phyloP scores from a whole-genome alignment of 2,888 invertebrate genomes.

The Merodon equestris region DNA sequence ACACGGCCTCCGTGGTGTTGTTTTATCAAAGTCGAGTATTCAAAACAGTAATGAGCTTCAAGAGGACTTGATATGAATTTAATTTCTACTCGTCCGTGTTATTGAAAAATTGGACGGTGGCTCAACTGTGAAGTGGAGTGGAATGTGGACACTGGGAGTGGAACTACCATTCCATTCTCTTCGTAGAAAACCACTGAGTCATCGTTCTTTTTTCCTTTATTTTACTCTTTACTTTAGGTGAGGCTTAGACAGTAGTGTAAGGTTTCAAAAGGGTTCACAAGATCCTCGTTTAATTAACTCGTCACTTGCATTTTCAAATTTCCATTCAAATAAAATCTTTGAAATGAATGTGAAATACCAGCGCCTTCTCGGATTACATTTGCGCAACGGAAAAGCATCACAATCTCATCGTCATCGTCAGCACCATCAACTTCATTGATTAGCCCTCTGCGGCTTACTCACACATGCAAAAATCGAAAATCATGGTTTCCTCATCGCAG shows the following conservation, averaged over 20 bases:
- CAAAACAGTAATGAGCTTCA: constrained; percentile 15
- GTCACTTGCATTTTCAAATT: constrained; percentile 60
- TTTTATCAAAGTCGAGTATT: constrained; percentile 17
- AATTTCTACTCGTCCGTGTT: neutral
- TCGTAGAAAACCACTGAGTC: no score
- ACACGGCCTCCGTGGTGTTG: constrained; percentile 15
- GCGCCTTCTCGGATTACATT: constrained; percentile 65
- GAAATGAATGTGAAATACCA: constrained; percentile 41
- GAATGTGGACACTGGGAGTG: no score
- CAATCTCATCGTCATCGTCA: constrained; percentile 23
- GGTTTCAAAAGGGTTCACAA: constrained; percentile 30
- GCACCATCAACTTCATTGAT: constrained; percentile 59
- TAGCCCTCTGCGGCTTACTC: constrained; percentile 42
- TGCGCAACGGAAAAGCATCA: constrained; percentile 31
- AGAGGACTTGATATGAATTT: constrained; percentile 15
- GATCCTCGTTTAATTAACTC: constrained; percentile 60
- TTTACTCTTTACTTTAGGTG: no score
- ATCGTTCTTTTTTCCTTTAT: neutral
- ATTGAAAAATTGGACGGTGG: neutral
- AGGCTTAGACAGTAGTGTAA: constrained; percentile 12
- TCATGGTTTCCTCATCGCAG: constrained; percentile 19
- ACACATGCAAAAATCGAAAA: constrained; percentile 17
- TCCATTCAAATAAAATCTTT: constrained; percentile 46
- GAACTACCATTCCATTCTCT: no score
- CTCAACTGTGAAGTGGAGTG: neutral